Evolutionary conservation across 1,140 invertebrate species (phyloP).

Genomic region (Procambarus virginalis): DNA sequence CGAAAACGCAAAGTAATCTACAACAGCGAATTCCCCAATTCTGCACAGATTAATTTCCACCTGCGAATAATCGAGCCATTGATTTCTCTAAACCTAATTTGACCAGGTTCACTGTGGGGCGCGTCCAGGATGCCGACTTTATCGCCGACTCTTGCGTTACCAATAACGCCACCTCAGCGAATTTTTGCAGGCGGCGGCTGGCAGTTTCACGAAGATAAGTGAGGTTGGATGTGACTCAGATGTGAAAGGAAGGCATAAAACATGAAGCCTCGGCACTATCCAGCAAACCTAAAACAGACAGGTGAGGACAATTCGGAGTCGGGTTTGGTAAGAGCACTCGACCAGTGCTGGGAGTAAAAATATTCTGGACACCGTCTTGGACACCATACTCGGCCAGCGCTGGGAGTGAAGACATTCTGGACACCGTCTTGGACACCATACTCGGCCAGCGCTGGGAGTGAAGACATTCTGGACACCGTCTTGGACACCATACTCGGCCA

Average conservation of each 20-base stretch:
- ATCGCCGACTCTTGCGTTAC: conserved; percentile 3
- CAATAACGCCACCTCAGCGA: conserved; percentile 28
- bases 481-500: too few relatives aligned
- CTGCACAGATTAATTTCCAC: background rate
- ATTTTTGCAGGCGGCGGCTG: conserved; percentile 17
- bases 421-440: too few relatives aligned
- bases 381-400: too few relatives aligned
- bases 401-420: too few relatives aligned
- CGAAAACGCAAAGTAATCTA: background rate
- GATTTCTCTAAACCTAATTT: conserved; percentile 10
- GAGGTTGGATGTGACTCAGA: conserved; percentile 26
- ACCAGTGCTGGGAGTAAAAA: background rate
- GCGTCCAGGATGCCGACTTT: conserved; percentile 18
- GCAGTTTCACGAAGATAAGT: conserved; percentile 32
- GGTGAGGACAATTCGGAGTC: background rate
- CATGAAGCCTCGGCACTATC: background rate
- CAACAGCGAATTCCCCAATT: background rate
- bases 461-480: too few relatives aligned
- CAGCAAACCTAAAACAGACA: background rate
- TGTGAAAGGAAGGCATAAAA: conserved; percentile 18
- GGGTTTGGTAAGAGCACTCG: background rate
- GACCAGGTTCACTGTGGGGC: background rate
- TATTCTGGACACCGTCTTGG: too few relatives aligned
- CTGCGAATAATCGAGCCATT: background rate
- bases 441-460: too few relatives aligned